These are phyloP conservation scores for Mycalesis mineus DNA, from an alignment of 2,888 invertebrate genomes.

Conservation along the genomic window DNA sequence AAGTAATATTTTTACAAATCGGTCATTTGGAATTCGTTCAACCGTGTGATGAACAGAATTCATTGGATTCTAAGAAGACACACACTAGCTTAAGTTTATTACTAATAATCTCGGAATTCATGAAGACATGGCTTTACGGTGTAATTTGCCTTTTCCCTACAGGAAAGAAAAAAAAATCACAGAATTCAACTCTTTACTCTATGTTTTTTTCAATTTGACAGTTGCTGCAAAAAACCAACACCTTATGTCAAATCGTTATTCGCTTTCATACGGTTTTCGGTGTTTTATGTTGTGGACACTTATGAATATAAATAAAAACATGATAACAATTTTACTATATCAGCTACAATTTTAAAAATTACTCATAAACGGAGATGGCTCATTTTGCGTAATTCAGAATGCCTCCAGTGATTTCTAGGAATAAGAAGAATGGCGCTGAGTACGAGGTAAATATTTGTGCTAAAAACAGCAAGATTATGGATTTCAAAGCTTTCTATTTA, in stretches of 20 bases:
- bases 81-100: too few species aligned
- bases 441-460: slow-evolving; percentile 63
- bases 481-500: slow-evolving; percentile 28
- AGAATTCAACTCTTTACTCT: background rate
- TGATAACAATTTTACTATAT: background rate
- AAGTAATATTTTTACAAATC: too few species aligned
- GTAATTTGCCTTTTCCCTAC: too few species aligned
- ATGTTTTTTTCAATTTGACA: background rate
- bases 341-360: background rate
- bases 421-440: slow-evolving; percentile 68
- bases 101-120: too few species aligned
- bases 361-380: background rate
- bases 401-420: slow-evolving; percentile 72
- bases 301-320: slow-evolving; percentile 26
- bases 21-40: too few species aligned
- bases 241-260: slow-evolving; percentile 6
- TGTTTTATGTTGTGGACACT: slow-evolving; percentile 36
- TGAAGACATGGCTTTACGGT: too few species aligned
- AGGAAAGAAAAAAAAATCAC: too few species aligned
- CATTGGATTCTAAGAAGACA: too few species aligned
- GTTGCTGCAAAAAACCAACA: background rate
- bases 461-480: slow-evolving; percentile 25
- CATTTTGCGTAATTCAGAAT: slow-evolving; percentile 37
- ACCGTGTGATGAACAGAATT: too few species aligned
- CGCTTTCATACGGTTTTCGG: slow-evolving; percentile 37